These are phyloP conservation scores for Toxotes lorentzi DNA, from an alignment of 2,797 vertebrate genomes.

Conservation along the genomic window DNA sequence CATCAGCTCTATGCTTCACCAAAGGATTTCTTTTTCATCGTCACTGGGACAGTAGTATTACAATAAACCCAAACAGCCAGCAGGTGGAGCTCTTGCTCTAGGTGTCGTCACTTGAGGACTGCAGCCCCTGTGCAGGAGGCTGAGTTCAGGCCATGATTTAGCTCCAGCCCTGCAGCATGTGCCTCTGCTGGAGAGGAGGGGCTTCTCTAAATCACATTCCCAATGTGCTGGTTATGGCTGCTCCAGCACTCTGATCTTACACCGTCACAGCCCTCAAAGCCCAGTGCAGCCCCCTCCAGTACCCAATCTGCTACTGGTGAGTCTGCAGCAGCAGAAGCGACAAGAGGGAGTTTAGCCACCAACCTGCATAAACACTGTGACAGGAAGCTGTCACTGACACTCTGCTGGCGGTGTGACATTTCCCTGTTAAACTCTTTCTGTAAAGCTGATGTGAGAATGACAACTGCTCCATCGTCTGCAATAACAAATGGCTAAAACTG, in stretches of 20 bases:
- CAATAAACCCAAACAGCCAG: conserved; percentile 54
- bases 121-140: conserved; percentile 32
- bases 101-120: conserved; percentile 20
- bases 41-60: conserved; percentile 2
- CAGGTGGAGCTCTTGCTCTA: conserved; percentile 73
- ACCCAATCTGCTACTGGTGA: conserved; percentile 13
- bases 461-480: conserved; percentile 11
- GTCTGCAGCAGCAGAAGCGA: conserved; percentile 33
- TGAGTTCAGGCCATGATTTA: conserved; percentile 51
- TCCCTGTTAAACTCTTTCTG: conserved; percentile 14
- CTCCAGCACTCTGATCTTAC: conserved; percentile 39
- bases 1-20: conserved; percentile 1
- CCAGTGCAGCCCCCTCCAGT: not conserved
- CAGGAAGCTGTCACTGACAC: not conserved
- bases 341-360: not conserved
- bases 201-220: conserved; percentile 71
- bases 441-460: conserved; percentile 20
- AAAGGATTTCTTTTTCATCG: not conserved
- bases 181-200: conserved; percentile 67
- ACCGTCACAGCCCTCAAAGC: conserved; percentile 28
- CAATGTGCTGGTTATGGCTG: conserved; percentile 62
- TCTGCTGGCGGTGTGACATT: not conserved
- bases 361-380: not conserved
- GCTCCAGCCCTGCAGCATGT: conserved; percentile 65
- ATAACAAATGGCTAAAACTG: conserved; percentile 15